Evolutionary conservation across 2,888 invertebrate species (phyloP), one percentile per base, ranked within the genome.

Genomic region (Hololepta plana): DNA sequence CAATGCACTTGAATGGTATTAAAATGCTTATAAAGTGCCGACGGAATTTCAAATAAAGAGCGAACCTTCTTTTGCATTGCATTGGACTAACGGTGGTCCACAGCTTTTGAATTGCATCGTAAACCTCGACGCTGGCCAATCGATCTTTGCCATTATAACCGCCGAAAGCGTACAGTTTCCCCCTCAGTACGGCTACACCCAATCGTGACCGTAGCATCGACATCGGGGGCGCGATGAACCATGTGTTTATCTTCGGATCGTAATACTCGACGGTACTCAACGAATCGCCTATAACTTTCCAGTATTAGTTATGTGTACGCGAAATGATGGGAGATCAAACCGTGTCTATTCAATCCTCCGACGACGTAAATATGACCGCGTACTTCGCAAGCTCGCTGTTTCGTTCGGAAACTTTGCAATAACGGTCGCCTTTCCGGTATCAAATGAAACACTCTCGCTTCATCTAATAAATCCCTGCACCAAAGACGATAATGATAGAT

Each of bases 121-220:
- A 85, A 5, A 81, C 74, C 54, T 88, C 87, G 2, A 85, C 85
- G 1, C 82, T 80, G 15, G 74, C 70, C 9, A 87, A 58, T 34
- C 87, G 57, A 46, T 85, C 82, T 23, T 64, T 63, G 1, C 88
- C 87, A 51, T 87, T 82, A 46, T 82, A 87, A 1, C 87, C 87
- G 9, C 74, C 75, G 45, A 87, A 79, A 2, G 84, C 85, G 44
- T 72, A 77, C 4, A 79, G 51, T 49, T 71, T 67, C 41, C 80
- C 76, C 41, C 73, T 66, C 42, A 84, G 62, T 1, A 85, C 84
- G 11, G 84, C 79, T 1, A 85, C 84, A 1, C 87, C 85, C 3
- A 87, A 76, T 24, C 84, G 56, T 30, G 80, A 80, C 29, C 87
- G 61, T 32, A 81, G 62, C 61, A 81, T 84, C 5, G 73, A 74